Percentiles rank a stretch among this genome's conserved stretches.
phyloP scores from a whole-genome alignment of 2,113 vertebrate genomes.

The Coracopsis vasa region DNA sequence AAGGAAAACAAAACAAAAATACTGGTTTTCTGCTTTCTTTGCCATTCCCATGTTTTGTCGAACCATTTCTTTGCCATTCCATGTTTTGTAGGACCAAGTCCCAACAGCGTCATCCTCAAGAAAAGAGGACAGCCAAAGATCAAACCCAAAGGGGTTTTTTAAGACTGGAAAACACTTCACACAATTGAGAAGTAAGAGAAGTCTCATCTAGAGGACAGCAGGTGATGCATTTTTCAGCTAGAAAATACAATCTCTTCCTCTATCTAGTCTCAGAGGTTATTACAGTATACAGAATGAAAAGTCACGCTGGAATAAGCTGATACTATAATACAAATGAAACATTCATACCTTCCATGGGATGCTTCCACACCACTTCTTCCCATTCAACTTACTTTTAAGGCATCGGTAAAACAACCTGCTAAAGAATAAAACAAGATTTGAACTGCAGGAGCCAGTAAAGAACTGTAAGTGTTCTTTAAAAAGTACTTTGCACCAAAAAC shows the following conservation, averaged over 20 bases:
- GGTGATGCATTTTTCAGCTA: neutral
- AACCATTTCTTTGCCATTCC: neutral
- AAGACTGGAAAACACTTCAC: neutral
- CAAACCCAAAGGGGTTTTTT: neutral
- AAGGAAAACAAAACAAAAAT: neutral
- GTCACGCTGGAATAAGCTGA: neutral
- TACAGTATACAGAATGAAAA: neutral
- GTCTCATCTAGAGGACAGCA: neutral
- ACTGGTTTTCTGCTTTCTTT: neutral
- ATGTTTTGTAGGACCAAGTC: neutral
- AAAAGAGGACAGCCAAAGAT: neutral
- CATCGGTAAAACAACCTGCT: conserved; percentile 90
- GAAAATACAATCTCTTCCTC: neutral
- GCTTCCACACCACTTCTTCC: conserved; percentile 88
- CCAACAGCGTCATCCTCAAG: neutral
- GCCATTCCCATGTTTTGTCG: neutral
- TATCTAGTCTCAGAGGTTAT: neutral
- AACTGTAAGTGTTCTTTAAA: neutral
- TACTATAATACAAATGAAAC: neutral
- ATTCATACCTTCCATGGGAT: conserved; percentile 84
- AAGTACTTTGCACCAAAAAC: neutral
- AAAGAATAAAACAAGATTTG: conserved; percentile 20
- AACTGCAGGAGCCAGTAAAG: neutral
- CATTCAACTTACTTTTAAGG: conserved; percentile 74
- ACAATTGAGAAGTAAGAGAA: neutral